Evolutionary conservation across 2,113 vertebrate genomes (phyloP).

Genomic region (Pleuronectes platessa): DNA sequence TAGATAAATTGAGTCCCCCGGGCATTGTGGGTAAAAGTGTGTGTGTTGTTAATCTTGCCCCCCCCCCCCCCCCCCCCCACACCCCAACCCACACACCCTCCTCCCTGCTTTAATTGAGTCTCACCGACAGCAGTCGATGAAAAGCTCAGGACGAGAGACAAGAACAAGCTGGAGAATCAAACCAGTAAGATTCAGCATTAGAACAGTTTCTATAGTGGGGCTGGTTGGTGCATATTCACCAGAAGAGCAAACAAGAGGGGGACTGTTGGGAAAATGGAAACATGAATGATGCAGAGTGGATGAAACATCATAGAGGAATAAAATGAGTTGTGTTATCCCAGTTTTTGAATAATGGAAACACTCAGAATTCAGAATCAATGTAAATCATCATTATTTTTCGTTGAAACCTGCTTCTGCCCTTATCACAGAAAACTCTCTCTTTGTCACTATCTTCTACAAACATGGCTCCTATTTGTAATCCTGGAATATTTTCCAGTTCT

Average conservation of each 20-base stretch:
- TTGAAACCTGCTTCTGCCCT: too few species aligned
- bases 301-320: neutral
- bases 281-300: neutral
- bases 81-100: neutral
- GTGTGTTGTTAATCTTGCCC: slow-evolving; percentile 70
- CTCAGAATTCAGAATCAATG: too few species aligned
- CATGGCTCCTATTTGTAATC: too few species aligned
- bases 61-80: too few species aligned
- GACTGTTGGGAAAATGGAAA: too few species aligned
- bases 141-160: slow-evolving; percentile 48
- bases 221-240: slow-evolving; percentile 5
- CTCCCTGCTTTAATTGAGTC: slow-evolving; percentile 79
- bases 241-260: slow-evolving; percentile 13
- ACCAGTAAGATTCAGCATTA: too few species aligned
- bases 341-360: neutral
- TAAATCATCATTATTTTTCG: too few species aligned
- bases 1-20: slow-evolving; percentile 80
- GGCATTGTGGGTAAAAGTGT: slow-evolving; percentile 73
- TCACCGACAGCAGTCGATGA: slow-evolving; percentile 63
- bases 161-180: slow-evolving; percentile 40
- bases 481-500: too few species aligned
- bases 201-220: too few species aligned
- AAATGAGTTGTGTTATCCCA: neutral
- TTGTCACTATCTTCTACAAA: too few species aligned
- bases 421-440: too few species aligned